Percentiles rank a stretch among this genome's conserved stretches.
Evolutionary conservation across 2,113 vertebrate species (phyloP).

Genomic region (Pithys albifrons): DNA sequence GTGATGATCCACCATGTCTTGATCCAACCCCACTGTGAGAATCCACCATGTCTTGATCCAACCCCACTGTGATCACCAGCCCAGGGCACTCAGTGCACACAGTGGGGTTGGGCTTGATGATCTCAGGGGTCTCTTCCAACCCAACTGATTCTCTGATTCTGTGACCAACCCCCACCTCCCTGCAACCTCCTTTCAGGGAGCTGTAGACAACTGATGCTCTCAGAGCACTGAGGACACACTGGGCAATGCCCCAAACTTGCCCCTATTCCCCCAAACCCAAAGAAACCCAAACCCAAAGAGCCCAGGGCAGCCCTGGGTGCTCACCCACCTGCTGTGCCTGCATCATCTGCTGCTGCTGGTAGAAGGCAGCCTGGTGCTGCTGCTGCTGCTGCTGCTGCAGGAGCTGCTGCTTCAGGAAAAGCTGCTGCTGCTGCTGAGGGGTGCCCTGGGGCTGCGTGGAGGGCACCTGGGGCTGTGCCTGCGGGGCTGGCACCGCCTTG

Average conservation of each 20-base stretch:
- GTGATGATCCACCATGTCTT: too few species aligned
- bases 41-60: too few species aligned
- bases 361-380: conserved; percentile 57
- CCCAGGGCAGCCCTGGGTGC: neutral
- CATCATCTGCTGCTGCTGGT: conserved; percentile 76
- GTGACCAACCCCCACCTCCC: neutral
- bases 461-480: conserved; percentile 61
- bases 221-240: rapidly evolving
- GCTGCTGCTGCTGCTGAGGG: conserved; percentile 87
- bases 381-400: conserved; percentile 63
- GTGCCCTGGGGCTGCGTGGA: conserved; percentile 78
- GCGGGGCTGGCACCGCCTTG: conserved; percentile 37
- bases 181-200: neutral
- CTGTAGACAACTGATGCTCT: neutral
- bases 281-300: too few species aligned
- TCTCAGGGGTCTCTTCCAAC: too few species aligned
- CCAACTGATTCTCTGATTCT: too few species aligned
- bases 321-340: conserved; percentile 85
- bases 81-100: too few species aligned
- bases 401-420: conserved; percentile 86
- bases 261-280: neutral
- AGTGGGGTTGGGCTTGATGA: too few species aligned
- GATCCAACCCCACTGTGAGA: too few species aligned
- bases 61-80: too few species aligned
- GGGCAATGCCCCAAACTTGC: neutral